Evolutionary conservation across 2,888 invertebrate genomes (phyloP).

Genomic region (Ochropleura leucogaster): DNA sequence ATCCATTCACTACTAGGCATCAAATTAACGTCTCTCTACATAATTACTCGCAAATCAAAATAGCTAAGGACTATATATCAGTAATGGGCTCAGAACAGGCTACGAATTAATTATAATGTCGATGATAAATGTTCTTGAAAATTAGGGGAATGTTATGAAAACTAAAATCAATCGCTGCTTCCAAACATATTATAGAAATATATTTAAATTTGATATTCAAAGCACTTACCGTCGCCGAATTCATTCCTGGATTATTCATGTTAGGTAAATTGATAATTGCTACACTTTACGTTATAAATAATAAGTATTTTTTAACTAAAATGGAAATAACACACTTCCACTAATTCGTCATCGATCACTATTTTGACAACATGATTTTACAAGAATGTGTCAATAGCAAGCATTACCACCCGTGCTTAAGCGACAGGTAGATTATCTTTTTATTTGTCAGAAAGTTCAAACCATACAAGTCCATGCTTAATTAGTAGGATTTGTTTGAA

Average conservation of each 20-base stretch:
- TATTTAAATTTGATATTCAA: constrained; percentile 1
- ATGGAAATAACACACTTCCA: constrained; percentile 19
- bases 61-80: constrained; percentile 54
- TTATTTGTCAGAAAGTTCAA: constrained; percentile 5
- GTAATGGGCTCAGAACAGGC: constrained; percentile 25
- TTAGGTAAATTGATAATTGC: constrained; percentile 20
- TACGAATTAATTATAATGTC: constrained; percentile 33
- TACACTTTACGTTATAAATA: neutral
- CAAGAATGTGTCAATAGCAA: neutral
- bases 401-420: neutral
- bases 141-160: constrained; percentile 33
- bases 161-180: constrained; percentile 37
- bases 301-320: constrained; percentile 18
- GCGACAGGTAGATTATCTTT: constrained; percentile 14
- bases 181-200: constrained; percentile 36
- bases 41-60: constrained; percentile 70
- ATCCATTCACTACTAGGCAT: constrained; percentile 36
- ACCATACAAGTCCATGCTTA: constrained; percentile 5
- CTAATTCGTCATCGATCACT: constrained; percentile 60
- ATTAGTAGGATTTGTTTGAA: rapidly evolving
- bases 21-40: constrained; percentile 45
- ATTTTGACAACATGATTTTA: constrained; percentile 28
- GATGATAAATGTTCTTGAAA: constrained; percentile 42
- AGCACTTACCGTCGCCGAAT: constrained; percentile 87
- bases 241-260: constrained; percentile 83